A percentile compares a stretch with the other conserved stretches of the same genome.
Evolutionary conservation across 2,797 vertebrate genomes (phyloP).

Genomic region (Yasuhikotakia modesta): DNA sequence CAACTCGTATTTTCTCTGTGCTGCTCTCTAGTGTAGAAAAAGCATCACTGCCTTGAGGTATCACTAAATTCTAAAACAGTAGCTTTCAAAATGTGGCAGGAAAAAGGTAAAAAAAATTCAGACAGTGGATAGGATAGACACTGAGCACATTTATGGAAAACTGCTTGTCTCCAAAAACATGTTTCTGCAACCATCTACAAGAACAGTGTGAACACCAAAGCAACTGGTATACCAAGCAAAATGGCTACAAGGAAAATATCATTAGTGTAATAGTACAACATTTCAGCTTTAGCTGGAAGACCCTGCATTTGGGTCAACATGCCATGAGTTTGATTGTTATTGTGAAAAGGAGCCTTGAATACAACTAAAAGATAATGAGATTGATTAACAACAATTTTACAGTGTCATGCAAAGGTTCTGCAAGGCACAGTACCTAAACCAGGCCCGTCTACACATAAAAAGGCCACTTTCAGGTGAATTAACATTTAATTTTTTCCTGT

Average conservation of each 20-base stretch:
- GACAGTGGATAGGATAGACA: conserved; percentile 22
- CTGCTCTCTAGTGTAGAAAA: conserved; percentile 49
- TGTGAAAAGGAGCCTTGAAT: neutral
- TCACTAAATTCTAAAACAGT: conserved; percentile 49
- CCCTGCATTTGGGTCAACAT: conserved; percentile 31
- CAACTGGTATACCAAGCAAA: conserved; percentile 43
- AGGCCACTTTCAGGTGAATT: neutral
- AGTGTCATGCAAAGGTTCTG: neutral
- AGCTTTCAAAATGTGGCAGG: conserved; percentile 45
- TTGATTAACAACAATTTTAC: neutral
- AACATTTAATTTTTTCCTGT: neutral
- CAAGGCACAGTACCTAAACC: neutral
- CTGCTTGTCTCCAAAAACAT: conserved; percentile 42
- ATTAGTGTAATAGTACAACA: conserved; percentile 57
- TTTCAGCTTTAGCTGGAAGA: conserved; percentile 31
- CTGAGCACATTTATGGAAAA: conserved; percentile 50
- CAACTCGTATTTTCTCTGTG: conserved; percentile 5
- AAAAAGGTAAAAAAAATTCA: conserved; percentile 19
- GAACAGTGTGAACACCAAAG: conserved; percentile 51
- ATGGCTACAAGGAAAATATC: conserved; percentile 44
- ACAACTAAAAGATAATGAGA: neutral
- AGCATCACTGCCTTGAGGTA: conserved; percentile 45
- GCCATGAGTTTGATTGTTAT: neutral
- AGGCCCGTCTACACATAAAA: neutral
- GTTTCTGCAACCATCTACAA: conserved; percentile 61